Evolutionary conservation across 2,888 invertebrate genomes (phyloP).

Genomic region (Ellobium chinense): DNA sequence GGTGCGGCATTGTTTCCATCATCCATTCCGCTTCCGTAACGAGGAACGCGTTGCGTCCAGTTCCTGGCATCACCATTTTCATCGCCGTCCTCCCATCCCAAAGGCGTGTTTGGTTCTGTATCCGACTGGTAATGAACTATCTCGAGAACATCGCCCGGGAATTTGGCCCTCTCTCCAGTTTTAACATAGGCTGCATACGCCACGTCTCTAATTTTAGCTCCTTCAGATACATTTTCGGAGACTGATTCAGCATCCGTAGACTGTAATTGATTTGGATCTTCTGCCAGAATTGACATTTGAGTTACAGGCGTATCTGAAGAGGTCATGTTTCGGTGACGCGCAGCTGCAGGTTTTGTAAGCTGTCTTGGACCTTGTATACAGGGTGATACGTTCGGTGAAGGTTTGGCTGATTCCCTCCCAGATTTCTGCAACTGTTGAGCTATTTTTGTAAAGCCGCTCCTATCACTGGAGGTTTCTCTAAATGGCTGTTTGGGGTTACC

Average conservation of each 20-base stretch:
- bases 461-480: neutral
- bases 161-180: neutral
- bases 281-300: neutral
- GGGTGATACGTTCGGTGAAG: neutral
- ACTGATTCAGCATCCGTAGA: neutral
- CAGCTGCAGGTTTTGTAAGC: neutral
- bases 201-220: neutral
- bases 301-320: neutral
- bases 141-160: neutral
- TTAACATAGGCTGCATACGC: constrained; percentile 7
- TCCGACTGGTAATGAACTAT: neutral
- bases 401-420: too few species aligned
- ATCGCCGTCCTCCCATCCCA: too few species aligned
- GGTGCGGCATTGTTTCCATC: too few species aligned
- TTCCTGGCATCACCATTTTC: too few species aligned
- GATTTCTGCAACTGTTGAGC: too few species aligned
- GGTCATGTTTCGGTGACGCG: neutral
- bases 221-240: neutral
- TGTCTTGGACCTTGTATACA: too few species aligned
- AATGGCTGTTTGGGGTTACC: neutral
- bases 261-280: too few species aligned
- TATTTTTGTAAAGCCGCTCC: too few species aligned
- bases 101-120: too few species aligned
- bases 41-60: too few species aligned
- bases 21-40: too few species aligned